Percentiles rank a stretch among this genome's conserved stretches.
Evolutionary conservation across 2,888 invertebrate species (phyloP).

Genomic region (Apodemia mormo): DNA sequence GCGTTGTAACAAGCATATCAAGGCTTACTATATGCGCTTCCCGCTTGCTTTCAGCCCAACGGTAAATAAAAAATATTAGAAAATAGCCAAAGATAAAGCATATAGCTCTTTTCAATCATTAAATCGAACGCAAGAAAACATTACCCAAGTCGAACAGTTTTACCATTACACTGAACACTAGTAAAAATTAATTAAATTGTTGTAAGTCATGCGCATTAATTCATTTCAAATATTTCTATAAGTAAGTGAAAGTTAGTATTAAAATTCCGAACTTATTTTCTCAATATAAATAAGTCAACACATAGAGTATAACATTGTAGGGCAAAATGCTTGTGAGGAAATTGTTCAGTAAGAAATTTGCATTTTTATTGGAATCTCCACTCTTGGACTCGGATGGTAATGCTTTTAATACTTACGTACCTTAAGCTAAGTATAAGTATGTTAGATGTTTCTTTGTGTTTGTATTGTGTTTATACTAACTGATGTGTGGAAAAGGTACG

Average conservation of each 20-base stretch:
- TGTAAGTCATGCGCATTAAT: no score
- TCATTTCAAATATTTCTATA: no score
- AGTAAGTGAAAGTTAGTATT: not conserved
- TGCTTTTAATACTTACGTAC: slow-evolving; percentile 70
- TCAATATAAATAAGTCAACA: slow-evolving; percentile 1
- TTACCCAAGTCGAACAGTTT: no score
- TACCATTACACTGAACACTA: no score
- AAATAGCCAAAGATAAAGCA: no score
- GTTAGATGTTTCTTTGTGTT: slow-evolving; percentile 45
- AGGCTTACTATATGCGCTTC: no score
- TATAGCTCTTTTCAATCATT: no score
- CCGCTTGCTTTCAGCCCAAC: no score
- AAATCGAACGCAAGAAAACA: no score
- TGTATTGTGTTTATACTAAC: slow-evolving; percentile 39
- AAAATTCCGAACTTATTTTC: not conserved
- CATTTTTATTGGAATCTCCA: slow-evolving; percentile 81
- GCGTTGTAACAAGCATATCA: no score
- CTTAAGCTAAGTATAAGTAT: slow-evolving; percentile 65
- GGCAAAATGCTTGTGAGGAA: slow-evolving; percentile 71
- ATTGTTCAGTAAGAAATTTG: slow-evolving; percentile 72
- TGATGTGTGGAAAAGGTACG: slow-evolving; percentile 44
- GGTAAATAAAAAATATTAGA: no score
- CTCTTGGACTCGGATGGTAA: slow-evolving; percentile 72
- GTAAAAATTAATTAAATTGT: no score
- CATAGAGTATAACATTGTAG: slow-evolving; percentile 59